Percentiles rank a stretch among this genome's conserved stretches.
phyloP scores from a whole-genome alignment of 2,797 vertebrate species.

The Enteromius viviparus region DNA sequence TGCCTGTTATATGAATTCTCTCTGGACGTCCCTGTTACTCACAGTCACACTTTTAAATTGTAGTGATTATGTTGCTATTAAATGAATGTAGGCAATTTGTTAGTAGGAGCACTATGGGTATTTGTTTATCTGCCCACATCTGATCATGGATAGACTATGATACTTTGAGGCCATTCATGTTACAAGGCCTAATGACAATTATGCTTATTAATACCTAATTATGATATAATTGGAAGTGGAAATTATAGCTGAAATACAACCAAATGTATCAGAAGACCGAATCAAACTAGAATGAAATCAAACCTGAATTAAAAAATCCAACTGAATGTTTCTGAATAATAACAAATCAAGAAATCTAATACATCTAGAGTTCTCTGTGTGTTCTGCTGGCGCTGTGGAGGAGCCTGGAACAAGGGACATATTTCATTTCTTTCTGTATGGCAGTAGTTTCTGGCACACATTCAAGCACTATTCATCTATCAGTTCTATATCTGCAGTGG shows the following conservation, averaged over 20 bases:
- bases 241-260: too few species aligned
- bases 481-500: constrained; percentile 2
- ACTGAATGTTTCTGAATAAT: too few species aligned
- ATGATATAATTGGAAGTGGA: neutral
- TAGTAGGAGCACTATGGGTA: constrained; percentile 7
- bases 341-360: too few species aligned
- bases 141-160: neutral
- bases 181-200: neutral
- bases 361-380: too few species aligned
- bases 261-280: too few species aligned
- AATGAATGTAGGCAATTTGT: constrained; percentile 23
- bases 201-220: neutral
- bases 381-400: too few species aligned
- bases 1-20: constrained; percentile 1
- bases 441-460: neutral
- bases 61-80: constrained; percentile 34
- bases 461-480: constrained; percentile 14
- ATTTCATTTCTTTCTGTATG: neutral
- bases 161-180: neutral
- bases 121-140: constrained; percentile 12
- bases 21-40: neutral
- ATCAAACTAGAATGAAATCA: too few species aligned
- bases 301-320: too few species aligned
- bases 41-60: constrained; percentile 20
- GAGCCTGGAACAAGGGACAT: neutral